Percentiles rank a stretch among this genome's conserved stretches.
phyloP scores from a whole-genome alignment of 23 tunicate genomes.

The Trididemnum nubilum region DNA sequence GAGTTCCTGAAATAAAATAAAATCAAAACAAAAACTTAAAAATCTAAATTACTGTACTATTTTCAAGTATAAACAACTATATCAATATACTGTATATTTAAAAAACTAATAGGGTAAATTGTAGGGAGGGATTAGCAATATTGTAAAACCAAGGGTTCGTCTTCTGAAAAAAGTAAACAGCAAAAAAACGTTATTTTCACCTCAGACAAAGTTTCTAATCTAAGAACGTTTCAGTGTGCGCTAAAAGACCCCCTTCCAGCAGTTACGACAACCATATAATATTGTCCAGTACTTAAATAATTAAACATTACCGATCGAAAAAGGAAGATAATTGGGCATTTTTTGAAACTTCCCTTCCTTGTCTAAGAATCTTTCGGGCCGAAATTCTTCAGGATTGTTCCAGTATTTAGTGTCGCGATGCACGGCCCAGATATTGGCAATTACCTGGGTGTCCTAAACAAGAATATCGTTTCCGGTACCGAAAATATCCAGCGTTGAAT shows the following conservation, averaged over 20 bases:
- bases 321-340: conserved; percentile 16
- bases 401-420: conserved; percentile 38
- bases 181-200: too few species aligned
- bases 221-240: too few species aligned
- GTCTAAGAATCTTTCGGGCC: conserved; percentile 43
- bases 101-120: background rate
- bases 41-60: background rate
- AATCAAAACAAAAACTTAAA: background rate
- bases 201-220: too few species aligned
- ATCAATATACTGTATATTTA: background rate
- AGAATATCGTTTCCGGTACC: too few species aligned
- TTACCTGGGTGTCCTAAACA: conserved; percentile 19
- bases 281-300: too few species aligned
- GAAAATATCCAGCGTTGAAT: too few species aligned
- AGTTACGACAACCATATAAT: too few species aligned
- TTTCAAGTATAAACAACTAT: background rate
- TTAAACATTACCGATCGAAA: conserved; percentile 48
- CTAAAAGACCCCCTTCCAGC: too few species aligned
- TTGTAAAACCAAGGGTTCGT: too few species aligned
- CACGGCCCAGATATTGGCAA: conserved; percentile 41
- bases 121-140: too few species aligned
- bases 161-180: too few species aligned
- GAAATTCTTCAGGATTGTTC: conserved; percentile 47
- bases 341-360: conserved; percentile 38
- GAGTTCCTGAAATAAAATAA: conserved; percentile 1